Evolutionary conservation across 2,888 invertebrate species (phyloP).

Genomic region (Nomada hirtipes): DNA sequence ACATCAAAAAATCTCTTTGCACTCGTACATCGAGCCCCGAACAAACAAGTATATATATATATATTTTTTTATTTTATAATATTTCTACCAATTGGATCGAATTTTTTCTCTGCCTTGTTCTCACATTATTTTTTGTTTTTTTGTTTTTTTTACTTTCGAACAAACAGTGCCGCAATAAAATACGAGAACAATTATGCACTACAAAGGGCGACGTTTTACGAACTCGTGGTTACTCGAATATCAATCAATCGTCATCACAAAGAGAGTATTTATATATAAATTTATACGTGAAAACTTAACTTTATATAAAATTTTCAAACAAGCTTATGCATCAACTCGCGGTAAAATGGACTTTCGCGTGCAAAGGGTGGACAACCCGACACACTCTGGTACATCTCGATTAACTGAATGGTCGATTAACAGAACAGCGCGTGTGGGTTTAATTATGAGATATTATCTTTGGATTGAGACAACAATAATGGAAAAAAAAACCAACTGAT

Average conservation of each 20-base stretch:
- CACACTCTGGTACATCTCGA: constrained; percentile 60
- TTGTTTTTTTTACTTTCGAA: background rate
- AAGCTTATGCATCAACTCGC: constrained; percentile 20
- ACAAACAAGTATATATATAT: too few species aligned
- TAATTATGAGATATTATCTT: constrained; percentile 60
- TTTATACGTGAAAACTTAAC: constrained; percentile 57
- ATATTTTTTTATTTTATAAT: constrained; percentile 23
- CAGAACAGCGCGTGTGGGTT: constrained; percentile 63
- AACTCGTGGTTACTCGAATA: constrained; percentile 17
- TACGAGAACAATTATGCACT: constrained; percentile 7
- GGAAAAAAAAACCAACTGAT: constrained; percentile 37
- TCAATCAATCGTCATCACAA: constrained; percentile 37
- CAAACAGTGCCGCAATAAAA: constrained; percentile 25
- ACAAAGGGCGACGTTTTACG: background rate
- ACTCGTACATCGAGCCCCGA: constrained; percentile 16
- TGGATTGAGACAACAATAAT: constrained; percentile 62
- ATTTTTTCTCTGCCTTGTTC: background rate
- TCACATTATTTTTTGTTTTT: too few species aligned
- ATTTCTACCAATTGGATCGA: constrained; percentile 25
- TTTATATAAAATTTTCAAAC: constrained; percentile 47
- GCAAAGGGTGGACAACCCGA: constrained; percentile 50
- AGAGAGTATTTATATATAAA: constrained; percentile 48
- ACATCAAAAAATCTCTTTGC: constrained; percentile 41
- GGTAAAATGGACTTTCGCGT: constrained; percentile 30
- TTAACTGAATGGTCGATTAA: constrained; percentile 44